A percentile compares a stretch with the other conserved stretches of the same genome.
phyloP scores from a whole-genome alignment of 1,140 invertebrate species.

The Ceratitis capitata region DNA sequence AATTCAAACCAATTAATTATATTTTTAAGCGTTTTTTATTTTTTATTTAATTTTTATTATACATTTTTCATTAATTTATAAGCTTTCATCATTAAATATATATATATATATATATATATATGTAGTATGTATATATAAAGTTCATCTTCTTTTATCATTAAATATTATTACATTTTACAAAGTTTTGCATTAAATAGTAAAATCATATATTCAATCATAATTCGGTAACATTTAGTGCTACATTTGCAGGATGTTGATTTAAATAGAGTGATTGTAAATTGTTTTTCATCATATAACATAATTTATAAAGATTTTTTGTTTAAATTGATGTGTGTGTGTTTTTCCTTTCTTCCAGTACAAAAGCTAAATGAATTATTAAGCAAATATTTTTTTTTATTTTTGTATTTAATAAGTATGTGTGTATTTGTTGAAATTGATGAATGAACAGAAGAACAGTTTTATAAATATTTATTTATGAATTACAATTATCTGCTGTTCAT shows the following conservation, averaged over 20 bases:
- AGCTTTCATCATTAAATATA: conserved; percentile 40
- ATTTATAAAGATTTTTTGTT: background rate
- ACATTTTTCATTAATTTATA: conserved; percentile 40
- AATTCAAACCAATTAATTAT: background rate
- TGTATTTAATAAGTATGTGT: background rate
- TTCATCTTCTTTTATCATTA: background rate
- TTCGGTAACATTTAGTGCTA: background rate
- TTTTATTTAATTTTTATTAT: conserved; percentile 37
- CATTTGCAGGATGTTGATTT: background rate
- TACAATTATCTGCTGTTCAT: background rate
- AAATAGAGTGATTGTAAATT: background rate
- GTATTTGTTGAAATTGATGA: background rate
- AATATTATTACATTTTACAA: conserved; percentile 38
- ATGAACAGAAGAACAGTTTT: background rate
- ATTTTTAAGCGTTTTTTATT: conserved; percentile 29
- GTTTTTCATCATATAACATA: background rate
- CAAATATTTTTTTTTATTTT: background rate
- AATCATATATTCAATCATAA: conserved; percentile 38
- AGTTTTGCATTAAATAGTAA: conserved; percentile 39
- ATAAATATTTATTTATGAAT: background rate
- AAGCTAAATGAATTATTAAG: background rate
- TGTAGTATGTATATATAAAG: conserved; percentile 14
- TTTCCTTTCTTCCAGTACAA: background rate
- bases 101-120: conserved; percentile 5
- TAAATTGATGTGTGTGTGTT: no score